Base-by-base conservation (phyloP, 64 coral and sea anemone genomes). In the Anthopleura sola region DNA sequence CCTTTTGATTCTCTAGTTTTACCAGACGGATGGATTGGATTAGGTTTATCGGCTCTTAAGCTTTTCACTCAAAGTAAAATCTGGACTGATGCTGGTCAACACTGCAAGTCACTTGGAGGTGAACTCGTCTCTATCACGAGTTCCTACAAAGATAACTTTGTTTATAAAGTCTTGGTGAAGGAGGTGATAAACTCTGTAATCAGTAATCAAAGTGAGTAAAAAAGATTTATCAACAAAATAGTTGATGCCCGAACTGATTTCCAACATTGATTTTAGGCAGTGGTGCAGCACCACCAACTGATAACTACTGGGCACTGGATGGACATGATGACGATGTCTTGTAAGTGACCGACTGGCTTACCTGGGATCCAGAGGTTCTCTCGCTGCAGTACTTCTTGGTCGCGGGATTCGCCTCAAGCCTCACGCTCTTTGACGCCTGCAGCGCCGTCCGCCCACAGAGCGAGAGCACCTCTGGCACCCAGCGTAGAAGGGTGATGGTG, bases 141-240 rank as follows among this genome's bases (percentile, higher is more conserved):
- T 18, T 79, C 76, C 36, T 79, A 24, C 76, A 79, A 79, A 44
- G 44, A 79, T 24, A 33, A 13, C 38, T 79, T 79, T 79, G 38
- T 79, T 23, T 79, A 40, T 79, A 13, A 46, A 0, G 19, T 24
- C 3, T 79, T 79, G 37, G 24, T 15, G 1, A 79, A 79, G 18
- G 37, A 71, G 12, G 3, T 32, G n/a, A 34, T 71, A 15, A 71
- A 71, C 26, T 14, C 10, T 71, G 66, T 34, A 13, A 71, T 14
- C n/a, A 71, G 14, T 34, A 71, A 71, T 28, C 34, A 71, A 34
- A 71, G 66, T 36, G 11, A 71, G 66, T 15, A 12, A 34, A 7
- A 71, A 29, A 62, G 58, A 26, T 26, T 62, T 24, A 62, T 23
- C 58, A n/a, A 1, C 28, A 28, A 33, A 3, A 0, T 32, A 71